Conservation (phyloP, 35 echinoderm and acorn worm genomes). For the Apostichopus californicus region DNA sequence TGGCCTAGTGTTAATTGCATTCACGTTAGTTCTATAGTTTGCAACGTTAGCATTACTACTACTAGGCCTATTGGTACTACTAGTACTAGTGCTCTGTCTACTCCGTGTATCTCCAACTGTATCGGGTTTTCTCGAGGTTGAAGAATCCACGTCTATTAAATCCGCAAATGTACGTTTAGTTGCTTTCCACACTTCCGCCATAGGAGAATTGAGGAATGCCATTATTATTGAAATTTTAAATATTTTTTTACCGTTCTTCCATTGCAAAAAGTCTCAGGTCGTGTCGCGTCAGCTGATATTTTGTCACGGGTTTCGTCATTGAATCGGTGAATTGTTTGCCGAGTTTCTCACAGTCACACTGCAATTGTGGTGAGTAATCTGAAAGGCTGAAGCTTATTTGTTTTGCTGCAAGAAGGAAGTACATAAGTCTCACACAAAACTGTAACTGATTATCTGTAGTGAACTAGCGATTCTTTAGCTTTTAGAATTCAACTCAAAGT, state of each 20-base stretch:
- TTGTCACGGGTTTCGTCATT: background rate
- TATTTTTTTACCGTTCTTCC: too few relatives aligned
- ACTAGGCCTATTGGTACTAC: background rate
- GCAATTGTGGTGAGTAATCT: too few relatives aligned
- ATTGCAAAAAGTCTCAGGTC: background rate
- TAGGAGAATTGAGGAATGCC: slow-evolving; percentile 82
- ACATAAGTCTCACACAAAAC: too few relatives aligned
- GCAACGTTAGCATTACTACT: background rate
- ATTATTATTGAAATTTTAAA: slow-evolving; percentile 12
- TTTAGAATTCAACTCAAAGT: too few relatives aligned
- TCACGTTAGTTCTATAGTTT: background rate
- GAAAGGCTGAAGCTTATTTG: too few relatives aligned
- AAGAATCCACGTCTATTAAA: slow-evolving; percentile 67
- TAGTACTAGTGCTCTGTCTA: background rate
- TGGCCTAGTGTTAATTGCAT: background rate
- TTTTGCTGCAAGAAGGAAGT: too few relatives aligned
- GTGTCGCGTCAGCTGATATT: background rate
- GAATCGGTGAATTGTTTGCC: background rate
- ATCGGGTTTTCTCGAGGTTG: background rate
- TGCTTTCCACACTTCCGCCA: slow-evolving; percentile 88
- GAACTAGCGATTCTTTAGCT: too few relatives aligned
- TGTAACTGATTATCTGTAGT: too few relatives aligned
- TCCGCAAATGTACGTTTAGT: slow-evolving; percentile 81
- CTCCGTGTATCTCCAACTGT: background rate
- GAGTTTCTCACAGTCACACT: too few relatives aligned